Percentiles rank a stretch among this genome's conserved stretches.
phyloP scores from a whole-genome alignment of 2,888 invertebrate genomes.

The Aphidius colemani region DNA sequence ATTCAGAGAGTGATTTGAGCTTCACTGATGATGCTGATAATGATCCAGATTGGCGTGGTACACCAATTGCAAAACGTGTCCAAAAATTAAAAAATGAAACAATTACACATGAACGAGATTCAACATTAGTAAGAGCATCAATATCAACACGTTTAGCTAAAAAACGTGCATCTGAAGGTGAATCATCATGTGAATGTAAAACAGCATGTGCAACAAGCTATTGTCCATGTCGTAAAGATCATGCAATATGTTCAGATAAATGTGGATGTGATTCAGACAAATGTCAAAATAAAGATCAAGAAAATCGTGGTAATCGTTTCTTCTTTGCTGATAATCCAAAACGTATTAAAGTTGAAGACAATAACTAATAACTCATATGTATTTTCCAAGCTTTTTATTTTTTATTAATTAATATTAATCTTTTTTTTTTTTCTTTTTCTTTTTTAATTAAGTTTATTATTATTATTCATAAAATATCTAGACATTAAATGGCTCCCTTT shows the following conservation, averaged over 20 bases:
- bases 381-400: neutral
- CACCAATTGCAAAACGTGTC: neutral
- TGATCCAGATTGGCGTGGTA: constrained; percentile 71
- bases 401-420: neutral
- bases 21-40: constrained; percentile 54
- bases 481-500: too few relatives aligned
- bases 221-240: constrained; percentile 67
- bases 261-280: constrained; percentile 64
- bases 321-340: neutral
- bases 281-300: constrained; percentile 57
- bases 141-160: neutral
- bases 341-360: neutral
- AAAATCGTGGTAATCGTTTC: constrained; percentile 31
- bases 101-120: too few relatives aligned
- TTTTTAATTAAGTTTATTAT: neutral
- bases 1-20: constrained; percentile 40
- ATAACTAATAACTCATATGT: neutral
- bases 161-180: constrained; percentile 49
- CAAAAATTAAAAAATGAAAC: too few relatives aligned
- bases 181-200: constrained; percentile 63
- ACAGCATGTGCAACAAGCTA: constrained; percentile 65
- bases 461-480: too few relatives aligned
- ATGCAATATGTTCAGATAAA: constrained; percentile 56
- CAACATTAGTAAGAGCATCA: constrained; percentile 46
- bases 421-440: neutral